These are phyloP conservation scores for Neoascia interrupta DNA, from an alignment of 2,888 invertebrate species.

Conservation along the genomic window DNA sequence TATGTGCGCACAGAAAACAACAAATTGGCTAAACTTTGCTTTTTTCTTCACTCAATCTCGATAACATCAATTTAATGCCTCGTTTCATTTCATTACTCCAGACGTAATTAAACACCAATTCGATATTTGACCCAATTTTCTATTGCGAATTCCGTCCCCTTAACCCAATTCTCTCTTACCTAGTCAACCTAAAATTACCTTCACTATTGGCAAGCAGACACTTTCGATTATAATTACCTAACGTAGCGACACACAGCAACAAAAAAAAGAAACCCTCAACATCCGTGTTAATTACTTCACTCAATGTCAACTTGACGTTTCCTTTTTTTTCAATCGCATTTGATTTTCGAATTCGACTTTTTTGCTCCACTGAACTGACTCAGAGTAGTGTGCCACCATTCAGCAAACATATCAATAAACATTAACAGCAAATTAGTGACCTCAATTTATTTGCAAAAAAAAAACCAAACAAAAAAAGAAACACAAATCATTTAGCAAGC, in stretches of 20 bases:
- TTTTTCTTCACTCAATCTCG: too few species aligned
- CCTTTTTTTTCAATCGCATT: not conserved
- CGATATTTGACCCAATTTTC: not conserved
- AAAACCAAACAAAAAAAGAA: too few species aligned
- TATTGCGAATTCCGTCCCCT: not conserved
- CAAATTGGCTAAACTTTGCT: too few species aligned
- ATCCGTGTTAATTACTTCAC: constrained; percentile 39
- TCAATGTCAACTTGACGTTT: constrained; percentile 32
- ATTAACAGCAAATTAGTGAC: constrained; percentile 20
- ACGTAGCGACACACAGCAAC: not conserved
- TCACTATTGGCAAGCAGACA: not conserved
- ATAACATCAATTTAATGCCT: too few species aligned
- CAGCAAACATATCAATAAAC: constrained; percentile 14
- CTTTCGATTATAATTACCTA: constrained; percentile 37
- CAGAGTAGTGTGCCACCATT: too few species aligned
- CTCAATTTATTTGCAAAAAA: too few species aligned
- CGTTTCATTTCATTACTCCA: too few species aligned
- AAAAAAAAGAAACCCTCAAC: too few species aligned
- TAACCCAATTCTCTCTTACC: constrained; percentile 24
- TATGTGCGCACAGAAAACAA: too few species aligned
- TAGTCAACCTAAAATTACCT: not conserved
- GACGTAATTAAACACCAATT: too few species aligned
- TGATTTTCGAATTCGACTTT: not conserved
- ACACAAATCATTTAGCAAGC: too few species aligned
- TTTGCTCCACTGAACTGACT: constrained; percentile 20